A percentile compares a stretch with the other conserved stretches of the same genome.
phyloP scores from a whole-genome alignment of 2,797 vertebrate genomes.

The Cichlasoma orientale region DNA sequence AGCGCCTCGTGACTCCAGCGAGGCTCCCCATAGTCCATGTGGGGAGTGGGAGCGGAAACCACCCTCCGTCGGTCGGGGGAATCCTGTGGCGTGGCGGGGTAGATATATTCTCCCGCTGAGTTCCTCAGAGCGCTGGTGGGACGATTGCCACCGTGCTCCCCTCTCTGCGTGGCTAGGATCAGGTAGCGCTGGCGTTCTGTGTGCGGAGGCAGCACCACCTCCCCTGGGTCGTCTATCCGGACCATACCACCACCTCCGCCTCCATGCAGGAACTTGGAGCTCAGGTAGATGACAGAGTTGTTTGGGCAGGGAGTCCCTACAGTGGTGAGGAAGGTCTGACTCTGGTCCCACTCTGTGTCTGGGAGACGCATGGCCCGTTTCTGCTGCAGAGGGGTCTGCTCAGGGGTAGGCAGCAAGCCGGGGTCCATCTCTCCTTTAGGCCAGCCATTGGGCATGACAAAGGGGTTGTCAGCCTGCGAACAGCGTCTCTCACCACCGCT shows the following conservation, averaged over 20 bases:
- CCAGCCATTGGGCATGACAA: constrained; percentile 91
- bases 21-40: constrained; percentile 83
- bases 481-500: constrained; percentile 80
- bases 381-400: constrained; percentile 95
- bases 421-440: constrained; percentile 90
- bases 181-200: constrained; percentile 85
- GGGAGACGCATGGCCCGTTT: constrained; percentile 84
- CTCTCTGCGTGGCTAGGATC: constrained; percentile 77
- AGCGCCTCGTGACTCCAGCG: constrained; percentile 89
- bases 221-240: constrained; percentile 77
- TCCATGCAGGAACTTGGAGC: constrained; percentile 81
- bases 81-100: constrained; percentile 86
- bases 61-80: constrained; percentile 90
- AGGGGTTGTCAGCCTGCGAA: constrained; percentile 84
- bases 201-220: constrained; percentile 76
- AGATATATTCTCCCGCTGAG: constrained; percentile 87
- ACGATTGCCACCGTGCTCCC: constrained; percentile 73
- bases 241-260: constrained; percentile 74
- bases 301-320: constrained; percentile 81
- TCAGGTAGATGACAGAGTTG: constrained; percentile 85
- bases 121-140: constrained; percentile 74
- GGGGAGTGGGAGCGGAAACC: constrained; percentile 89
- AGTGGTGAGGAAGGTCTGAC: constrained; percentile 87
- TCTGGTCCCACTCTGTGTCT: constrained; percentile 89
- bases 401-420: constrained; percentile 90